These are phyloP conservation scores for Butastur rufipennis DNA, from an alignment of 2,113 vertebrate species.

Conservation along the genomic window DNA sequence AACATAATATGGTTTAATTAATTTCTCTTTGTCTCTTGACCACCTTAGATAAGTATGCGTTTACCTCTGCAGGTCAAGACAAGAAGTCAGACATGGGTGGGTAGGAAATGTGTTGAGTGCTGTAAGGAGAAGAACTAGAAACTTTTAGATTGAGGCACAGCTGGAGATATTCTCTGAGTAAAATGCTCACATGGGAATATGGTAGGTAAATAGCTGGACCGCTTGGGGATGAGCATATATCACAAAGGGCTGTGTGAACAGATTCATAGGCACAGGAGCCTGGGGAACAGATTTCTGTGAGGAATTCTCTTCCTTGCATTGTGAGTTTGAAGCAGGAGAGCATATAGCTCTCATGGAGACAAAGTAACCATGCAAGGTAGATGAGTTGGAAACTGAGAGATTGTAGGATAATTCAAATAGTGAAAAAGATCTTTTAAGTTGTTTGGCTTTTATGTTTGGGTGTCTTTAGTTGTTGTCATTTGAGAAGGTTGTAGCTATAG, in stretches of 20 bases:
- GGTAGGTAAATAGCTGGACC: background rate
- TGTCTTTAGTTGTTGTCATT: background rate
- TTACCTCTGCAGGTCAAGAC: background rate
- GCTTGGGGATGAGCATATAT: background rate
- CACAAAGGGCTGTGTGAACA: background rate
- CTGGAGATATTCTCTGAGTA: background rate
- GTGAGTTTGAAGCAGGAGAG: background rate
- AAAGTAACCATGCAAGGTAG: background rate
- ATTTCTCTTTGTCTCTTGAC: background rate
- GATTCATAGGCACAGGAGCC: background rate
- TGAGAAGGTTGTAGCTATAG: background rate
- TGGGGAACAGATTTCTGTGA: background rate
- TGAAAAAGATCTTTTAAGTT: background rate
- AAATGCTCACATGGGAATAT: background rate
- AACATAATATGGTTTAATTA: background rate
- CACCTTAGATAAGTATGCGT: rapidly evolving
- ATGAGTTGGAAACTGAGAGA: background rate
- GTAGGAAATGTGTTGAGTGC: background rate
- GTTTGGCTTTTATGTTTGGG: background rate
- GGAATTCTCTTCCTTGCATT: background rate
- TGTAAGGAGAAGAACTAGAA: background rate
- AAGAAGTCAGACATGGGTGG: background rate
- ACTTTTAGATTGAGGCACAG: background rate
- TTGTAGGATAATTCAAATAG: background rate
- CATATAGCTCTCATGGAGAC: background rate